Conservation (phyloP, 2,113 vertebrate genomes). For the Ellobius talpinus region DNA sequence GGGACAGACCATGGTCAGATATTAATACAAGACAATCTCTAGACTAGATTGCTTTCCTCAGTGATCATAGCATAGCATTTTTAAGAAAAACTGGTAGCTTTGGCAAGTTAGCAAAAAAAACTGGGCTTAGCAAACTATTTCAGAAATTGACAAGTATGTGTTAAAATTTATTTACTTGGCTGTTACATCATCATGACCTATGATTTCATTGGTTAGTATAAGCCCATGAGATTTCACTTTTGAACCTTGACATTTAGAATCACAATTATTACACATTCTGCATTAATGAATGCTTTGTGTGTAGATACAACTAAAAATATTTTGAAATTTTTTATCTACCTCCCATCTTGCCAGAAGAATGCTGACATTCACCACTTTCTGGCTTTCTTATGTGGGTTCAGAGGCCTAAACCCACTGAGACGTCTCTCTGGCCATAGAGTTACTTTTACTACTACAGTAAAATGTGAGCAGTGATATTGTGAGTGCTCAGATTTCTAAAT, state of each 20-base stretch:
- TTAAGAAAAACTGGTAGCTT: background rate
- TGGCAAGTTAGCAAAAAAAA: background rate
- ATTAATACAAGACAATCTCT: background rate
- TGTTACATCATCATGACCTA: slow-evolving; percentile 39
- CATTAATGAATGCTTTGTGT: slow-evolving; percentile 41
- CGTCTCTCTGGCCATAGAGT: background rate
- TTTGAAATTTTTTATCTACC: background rate
- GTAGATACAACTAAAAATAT: background rate
- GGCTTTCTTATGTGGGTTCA: background rate
- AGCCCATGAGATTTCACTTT: slow-evolving; percentile 21
- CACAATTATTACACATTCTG: background rate
- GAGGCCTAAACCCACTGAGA: background rate
- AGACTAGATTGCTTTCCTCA: slow-evolving; percentile 25
- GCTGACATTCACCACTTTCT: background rate
- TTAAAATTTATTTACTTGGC: slow-evolving; percentile 42
- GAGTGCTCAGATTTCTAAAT: background rate
- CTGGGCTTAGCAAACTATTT: slow-evolving; percentile 1
- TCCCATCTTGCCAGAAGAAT: background rate
- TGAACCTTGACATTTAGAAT: slow-evolving; percentile 31
- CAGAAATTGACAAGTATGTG: background rate
- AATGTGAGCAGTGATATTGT: background rate
- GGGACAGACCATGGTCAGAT: background rate
- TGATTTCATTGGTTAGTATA: background rate
- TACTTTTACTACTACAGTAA: background rate
- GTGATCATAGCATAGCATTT: background rate